Base-by-base conservation (phyloP, 2,113 vertebrate genomes). In the Peromyscus maniculatus region DNA sequence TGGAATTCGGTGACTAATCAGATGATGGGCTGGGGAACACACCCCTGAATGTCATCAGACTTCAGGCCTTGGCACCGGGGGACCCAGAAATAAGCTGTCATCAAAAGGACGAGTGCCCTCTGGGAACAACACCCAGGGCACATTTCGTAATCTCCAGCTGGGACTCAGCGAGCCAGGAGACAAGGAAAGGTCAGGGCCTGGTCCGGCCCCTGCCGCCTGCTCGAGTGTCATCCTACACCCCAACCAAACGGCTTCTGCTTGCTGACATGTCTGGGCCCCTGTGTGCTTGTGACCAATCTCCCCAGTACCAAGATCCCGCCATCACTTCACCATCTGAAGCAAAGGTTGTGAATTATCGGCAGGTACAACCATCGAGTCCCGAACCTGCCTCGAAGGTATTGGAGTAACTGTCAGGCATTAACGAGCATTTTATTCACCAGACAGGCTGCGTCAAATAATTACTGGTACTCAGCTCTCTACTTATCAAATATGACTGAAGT, bases 1-100 rank as follows among this genome's bases (percentile, higher is more conserved):
- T 89, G 89, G 97, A 97, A 98, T 96, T 98, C 93, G 77, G 98
- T 94, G 96, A 98, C 98, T 98, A 98, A 98, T 99, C 98, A 98
- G 98, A 97, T 94, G 97, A 62, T 62, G 88, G 67, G 83, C 95
- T 83, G 79, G 64, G 96, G 98, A 98, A 94, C 98, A 98, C 98
- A 98, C 98, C 98, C 98, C 98, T 97, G 96, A n/a, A n/a, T 98
- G 98, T 97, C 97, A 97, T 98, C 98, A 97, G 90, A 64, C 97
- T 64, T 59, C 92, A 87, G 97, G 97, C 86, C 8, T 92, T 82
- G 87, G 96, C 97, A 91, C 91, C 4, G 0, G 66, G 66, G 94
- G 86, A 89, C 93, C 94, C 96, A 98, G 97, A 97, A 98, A 96
- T 94, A 98, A 96, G 87, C 97, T 96, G 96, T 22, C 78, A 97